Evolutionary conservation across 2,888 invertebrate species (phyloP).

Genomic region (Lasiommata megera): DNA sequence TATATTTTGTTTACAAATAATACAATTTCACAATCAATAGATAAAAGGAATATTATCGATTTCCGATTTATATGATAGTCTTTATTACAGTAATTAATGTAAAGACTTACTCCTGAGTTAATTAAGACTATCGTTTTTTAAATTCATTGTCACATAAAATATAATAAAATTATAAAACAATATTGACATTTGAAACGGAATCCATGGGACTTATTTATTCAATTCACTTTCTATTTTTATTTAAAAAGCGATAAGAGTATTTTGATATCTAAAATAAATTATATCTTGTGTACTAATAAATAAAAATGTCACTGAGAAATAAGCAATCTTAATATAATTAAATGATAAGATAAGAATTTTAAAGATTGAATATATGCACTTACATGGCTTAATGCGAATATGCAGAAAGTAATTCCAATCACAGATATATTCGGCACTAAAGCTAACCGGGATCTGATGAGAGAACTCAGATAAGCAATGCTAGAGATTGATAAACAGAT

Average conservation of each 20-base stretch:
- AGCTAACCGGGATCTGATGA: constrained; percentile 11
- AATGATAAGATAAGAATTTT: not conserved
- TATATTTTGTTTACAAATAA: not conserved
- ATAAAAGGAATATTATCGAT: not conserved
- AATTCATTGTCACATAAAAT: not conserved
- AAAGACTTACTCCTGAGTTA: not conserved
- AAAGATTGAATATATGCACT: constrained; percentile 22
- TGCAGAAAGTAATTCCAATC: constrained; percentile 10
- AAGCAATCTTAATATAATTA: not conserved
- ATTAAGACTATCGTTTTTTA: not conserved
- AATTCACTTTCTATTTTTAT: no score
- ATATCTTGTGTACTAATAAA: no score
- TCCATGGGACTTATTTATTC: no score
- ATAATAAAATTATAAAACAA: not conserved
- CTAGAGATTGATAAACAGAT: constrained; percentile 15
- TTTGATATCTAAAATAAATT: no score
- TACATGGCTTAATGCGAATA: constrained; percentile 36
- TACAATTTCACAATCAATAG: not conserved
- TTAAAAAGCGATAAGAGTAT: no score
- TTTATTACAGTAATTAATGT: not conserved
- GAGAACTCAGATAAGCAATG: constrained; percentile 1
- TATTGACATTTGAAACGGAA: no score
- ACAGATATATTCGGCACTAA: constrained; percentile 18
- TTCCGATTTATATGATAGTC: not conserved
- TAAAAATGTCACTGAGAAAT: no score